These are phyloP conservation scores for Garrulus glandarius DNA, from an alignment of 2,797 vertebrate species.

Conservation along the genomic window DNA sequence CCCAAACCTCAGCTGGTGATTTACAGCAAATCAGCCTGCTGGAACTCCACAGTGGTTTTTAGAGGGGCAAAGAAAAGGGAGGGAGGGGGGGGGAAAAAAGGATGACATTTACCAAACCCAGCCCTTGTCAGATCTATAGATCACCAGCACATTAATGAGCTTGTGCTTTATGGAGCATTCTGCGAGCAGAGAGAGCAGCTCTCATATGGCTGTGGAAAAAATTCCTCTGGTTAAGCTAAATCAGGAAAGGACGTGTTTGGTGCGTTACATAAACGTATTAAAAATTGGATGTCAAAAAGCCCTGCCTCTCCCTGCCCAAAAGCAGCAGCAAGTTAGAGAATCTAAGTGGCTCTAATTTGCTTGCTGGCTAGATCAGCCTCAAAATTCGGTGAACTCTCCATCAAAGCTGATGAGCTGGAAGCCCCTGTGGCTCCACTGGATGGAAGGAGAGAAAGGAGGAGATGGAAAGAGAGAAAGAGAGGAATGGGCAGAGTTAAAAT, in stretches of 20 bases:
- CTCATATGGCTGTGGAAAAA: conserved; percentile 33
- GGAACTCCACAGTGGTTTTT: background rate
- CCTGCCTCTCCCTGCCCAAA: conserved; percentile 48
- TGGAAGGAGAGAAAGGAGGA: background rate
- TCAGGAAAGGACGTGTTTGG: conserved; percentile 48
- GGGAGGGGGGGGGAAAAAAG: background rate
- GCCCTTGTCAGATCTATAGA: conserved; percentile 34
- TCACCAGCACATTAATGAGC: conserved; percentile 47
- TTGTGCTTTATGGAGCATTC: background rate
- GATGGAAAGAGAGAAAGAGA: background rate
- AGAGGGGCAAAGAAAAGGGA: background rate
- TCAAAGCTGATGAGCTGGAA: conserved; percentile 59
- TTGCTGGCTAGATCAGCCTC: conserved; percentile 56
- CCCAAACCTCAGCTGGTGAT: background rate
- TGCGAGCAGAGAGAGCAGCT: conserved; percentile 3
- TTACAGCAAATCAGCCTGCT: background rate
- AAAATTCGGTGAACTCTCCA: conserved; percentile 29
- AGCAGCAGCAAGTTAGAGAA: conserved; percentile 42
- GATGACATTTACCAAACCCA: conserved; percentile 39
- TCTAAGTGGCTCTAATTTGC: conserved; percentile 68
- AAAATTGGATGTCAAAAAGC: conserved; percentile 58
- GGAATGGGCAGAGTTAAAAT: background rate
- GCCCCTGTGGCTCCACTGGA: background rate
- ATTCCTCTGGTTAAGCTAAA: conserved; percentile 59
- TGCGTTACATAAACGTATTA: conserved; percentile 66